Conservation (phyloP, 2,113 vertebrate genomes). For the Anas platyrhynchos region DNA sequence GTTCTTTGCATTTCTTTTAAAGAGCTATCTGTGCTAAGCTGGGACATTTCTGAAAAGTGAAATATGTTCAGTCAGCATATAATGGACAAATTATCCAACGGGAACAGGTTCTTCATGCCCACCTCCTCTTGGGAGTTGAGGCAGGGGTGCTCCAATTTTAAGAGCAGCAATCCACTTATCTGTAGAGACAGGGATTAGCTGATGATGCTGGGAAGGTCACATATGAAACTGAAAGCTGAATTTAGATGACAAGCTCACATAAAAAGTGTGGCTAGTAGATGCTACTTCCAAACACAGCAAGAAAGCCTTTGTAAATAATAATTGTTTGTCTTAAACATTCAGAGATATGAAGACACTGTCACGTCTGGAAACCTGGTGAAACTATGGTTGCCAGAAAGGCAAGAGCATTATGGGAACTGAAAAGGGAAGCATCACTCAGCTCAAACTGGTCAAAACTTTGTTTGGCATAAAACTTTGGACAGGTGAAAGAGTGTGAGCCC, state of each 20-base stretch:
- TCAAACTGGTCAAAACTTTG: neutral
- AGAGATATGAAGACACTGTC: neutral
- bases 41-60: neutral
- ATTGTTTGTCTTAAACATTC: neutral
- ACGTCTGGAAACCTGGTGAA: neutral
- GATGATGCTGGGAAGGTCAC: neutral
- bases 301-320: neutral
- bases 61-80: neutral
- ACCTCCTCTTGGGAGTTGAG: neutral
- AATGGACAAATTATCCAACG: neutral
- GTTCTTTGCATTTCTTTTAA: neutral
- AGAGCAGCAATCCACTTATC: no score
- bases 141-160: neutral
- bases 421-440: neutral
- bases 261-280: neutral
- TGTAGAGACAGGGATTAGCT: neutral
- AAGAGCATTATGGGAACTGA: neutral
- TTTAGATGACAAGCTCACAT: neutral
- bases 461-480: neutral
- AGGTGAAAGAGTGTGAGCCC: neutral
- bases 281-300: neutral
- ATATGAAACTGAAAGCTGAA: fast-evolving
- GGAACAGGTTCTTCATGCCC: neutral
- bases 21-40: neutral
- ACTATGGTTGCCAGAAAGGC: neutral